Evolutionary conservation across 1,140 invertebrate species (phyloP).

Genomic region (Ceratina calcarata): DNA sequence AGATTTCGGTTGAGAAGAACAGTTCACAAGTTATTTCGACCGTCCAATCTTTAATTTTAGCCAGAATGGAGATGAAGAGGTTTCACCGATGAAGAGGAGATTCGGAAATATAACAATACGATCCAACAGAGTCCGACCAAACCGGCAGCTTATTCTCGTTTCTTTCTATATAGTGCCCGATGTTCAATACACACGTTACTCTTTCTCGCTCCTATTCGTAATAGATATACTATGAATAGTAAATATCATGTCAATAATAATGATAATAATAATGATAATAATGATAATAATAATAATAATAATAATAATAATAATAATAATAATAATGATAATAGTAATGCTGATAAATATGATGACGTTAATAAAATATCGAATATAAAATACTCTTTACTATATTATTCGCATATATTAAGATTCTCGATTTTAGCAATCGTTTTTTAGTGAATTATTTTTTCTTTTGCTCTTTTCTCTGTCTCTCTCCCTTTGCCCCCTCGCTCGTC

Average conservation of each 20-base stretch:
- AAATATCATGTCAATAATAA: background rate
- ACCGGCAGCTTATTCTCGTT: no score
- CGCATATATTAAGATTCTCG: slow-evolving; percentile 67
- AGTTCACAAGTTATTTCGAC: no score
- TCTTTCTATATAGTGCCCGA: no score
- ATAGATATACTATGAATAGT: no score
- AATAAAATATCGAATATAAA: slow-evolving; percentile 75
- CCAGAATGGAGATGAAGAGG: no score
- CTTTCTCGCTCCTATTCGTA: no score
- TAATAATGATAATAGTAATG: slow-evolving; percentile 64
- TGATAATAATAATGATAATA: slow-evolving; percentile 42
- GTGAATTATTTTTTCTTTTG: slow-evolving; percentile 11
- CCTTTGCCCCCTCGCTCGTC: slow-evolving; percentile 47
- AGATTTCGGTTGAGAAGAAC: no score
- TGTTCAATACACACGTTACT: no score
- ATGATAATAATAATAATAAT: slow-evolving; percentile 42
- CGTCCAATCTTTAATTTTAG: no score
- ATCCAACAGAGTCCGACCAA: no score
- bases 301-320: slow-evolving; percentile 68
- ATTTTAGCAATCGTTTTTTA: slow-evolving; percentile 24
- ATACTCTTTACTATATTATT: slow-evolving; percentile 67
- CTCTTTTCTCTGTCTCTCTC: slow-evolving; percentile 57
- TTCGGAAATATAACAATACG: no score
- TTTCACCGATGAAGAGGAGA: no score
- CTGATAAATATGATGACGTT: slow-evolving; percentile 61